Conservation (phyloP, 2,113 vertebrate genomes). For the Elephantulus edwardii region DNA sequence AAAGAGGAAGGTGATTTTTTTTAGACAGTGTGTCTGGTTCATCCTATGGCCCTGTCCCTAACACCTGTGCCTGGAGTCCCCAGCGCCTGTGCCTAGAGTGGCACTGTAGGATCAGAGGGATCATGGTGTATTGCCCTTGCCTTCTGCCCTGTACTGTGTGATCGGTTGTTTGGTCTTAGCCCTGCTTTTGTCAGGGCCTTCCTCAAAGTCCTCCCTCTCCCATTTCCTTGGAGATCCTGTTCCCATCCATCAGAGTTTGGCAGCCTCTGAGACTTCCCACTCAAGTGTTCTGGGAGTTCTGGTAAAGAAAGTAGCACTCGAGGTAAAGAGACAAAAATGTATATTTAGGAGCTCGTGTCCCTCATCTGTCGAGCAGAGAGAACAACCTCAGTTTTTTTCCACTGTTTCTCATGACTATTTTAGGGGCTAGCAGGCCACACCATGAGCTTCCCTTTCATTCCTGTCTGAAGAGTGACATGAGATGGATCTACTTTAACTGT, state of each 20-base stretch:
- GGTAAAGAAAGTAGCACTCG: conserved; percentile 43
- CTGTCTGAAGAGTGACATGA: background rate
- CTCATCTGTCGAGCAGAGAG: background rate
- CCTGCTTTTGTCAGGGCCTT: background rate
- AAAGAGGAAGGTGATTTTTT: conserved; percentile 49
- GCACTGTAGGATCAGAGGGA: background rate
- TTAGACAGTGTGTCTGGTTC: background rate
- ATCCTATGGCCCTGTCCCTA: background rate
- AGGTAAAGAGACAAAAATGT: conserved; percentile 19
- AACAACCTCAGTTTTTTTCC: background rate
- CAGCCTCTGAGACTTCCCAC: background rate
- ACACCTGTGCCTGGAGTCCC: background rate
- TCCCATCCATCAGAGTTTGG: background rate
- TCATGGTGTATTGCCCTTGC: background rate
- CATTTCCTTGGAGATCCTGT: background rate
- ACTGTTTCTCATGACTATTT: background rate
- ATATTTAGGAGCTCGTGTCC: conserved; percentile 56
- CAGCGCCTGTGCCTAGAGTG: background rate
- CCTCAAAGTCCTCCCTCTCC: background rate
- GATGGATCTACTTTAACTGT: background rate
- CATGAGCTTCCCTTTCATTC: background rate
- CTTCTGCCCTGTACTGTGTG: background rate
- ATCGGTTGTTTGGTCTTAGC: background rate
- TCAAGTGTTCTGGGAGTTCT: background rate
- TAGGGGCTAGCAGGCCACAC: background rate